Conservation (phyloP, 2,797 vertebrate genomes). For the Botia almorhae region DNA sequence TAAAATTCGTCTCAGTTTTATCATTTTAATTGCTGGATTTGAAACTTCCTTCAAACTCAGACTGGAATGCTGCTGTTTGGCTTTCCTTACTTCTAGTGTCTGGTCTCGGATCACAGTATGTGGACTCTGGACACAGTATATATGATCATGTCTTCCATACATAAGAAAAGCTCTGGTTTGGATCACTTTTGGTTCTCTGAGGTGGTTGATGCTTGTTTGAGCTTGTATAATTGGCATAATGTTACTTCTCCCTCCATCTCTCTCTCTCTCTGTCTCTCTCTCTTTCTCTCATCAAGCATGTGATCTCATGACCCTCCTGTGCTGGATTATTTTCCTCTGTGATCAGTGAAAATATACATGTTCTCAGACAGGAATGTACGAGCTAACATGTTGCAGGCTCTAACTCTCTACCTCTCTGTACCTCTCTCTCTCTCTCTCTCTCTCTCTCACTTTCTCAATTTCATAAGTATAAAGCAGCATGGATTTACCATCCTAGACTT, state of each 20-base stretch:
- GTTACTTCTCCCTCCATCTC: neutral
- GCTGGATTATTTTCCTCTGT: slow-evolving; percentile 77
- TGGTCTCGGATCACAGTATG: neutral
- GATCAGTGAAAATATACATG: slow-evolving; percentile 80
- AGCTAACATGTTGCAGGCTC: slow-evolving; percentile 61
- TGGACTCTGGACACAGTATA: neutral
- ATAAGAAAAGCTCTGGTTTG: slow-evolving; percentile 13
- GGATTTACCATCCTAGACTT: neutral
- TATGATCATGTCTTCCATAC: neutral
- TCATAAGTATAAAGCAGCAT: slow-evolving; percentile 2
- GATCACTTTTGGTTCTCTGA: slow-evolving; percentile 17
- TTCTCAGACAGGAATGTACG: slow-evolving; percentile 72
- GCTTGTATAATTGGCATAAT: neutral
- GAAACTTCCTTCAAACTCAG: neutral
- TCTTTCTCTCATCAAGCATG: slow-evolving; percentile 13
- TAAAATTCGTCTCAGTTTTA: too few relatives aligned
- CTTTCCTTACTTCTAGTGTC: neutral
- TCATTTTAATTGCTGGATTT: neutral
- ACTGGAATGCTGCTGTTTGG: neutral
- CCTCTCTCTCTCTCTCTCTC: slow-evolving; percentile 4
- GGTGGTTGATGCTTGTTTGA: slow-evolving; percentile 9
- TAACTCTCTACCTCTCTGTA: slow-evolving; percentile 32
- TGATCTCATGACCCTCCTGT: slow-evolving; percentile 74
- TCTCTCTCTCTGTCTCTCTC: neutral
- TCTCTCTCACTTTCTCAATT: slow-evolving; percentile 20